phyloP scores from a whole-genome alignment of 2,113 vertebrate species.

The Tinamus guttatus region DNA sequence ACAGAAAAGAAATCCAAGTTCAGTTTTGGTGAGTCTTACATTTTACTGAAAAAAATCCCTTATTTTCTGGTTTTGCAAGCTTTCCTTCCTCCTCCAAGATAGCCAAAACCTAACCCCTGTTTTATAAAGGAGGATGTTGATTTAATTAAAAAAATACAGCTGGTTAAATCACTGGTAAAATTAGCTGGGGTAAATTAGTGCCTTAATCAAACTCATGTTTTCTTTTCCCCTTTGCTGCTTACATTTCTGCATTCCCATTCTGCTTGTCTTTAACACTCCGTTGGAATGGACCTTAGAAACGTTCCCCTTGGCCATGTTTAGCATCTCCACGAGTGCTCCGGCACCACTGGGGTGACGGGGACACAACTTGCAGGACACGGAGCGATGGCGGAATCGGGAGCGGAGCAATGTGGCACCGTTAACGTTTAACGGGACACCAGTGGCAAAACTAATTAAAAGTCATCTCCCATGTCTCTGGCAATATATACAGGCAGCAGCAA shows the following conservation, averaged over 20 bases:
- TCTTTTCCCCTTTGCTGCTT: background rate
- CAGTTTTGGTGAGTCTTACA: background rate
- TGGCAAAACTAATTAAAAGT: constrained; percentile 39
- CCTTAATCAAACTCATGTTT: rapidly evolving
- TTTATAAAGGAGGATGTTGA: background rate
- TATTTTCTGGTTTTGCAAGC: rapidly evolving
- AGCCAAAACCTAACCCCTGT: background rate
- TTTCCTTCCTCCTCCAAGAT: background rate
- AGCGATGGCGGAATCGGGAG: too few species aligned
- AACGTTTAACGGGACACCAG: background rate
- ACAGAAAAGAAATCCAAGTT: background rate
- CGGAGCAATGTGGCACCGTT: background rate
- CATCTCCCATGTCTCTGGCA: constrained; percentile 1
- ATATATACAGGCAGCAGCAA: background rate
- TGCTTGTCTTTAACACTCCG: background rate
- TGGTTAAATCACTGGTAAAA: background rate
- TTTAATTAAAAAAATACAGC: background rate
- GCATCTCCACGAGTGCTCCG: background rate
- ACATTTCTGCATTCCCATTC: background rate
- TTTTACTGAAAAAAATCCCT: background rate
- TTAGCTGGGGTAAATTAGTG: rapidly evolving
- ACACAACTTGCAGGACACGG: background rate
- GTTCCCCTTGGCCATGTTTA: background rate
- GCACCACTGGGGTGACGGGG: constrained; percentile 1
- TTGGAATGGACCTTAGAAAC: background rate